Conservation (phyloP, 2,888 invertebrate species). For the Chironomus riparius region DNA sequence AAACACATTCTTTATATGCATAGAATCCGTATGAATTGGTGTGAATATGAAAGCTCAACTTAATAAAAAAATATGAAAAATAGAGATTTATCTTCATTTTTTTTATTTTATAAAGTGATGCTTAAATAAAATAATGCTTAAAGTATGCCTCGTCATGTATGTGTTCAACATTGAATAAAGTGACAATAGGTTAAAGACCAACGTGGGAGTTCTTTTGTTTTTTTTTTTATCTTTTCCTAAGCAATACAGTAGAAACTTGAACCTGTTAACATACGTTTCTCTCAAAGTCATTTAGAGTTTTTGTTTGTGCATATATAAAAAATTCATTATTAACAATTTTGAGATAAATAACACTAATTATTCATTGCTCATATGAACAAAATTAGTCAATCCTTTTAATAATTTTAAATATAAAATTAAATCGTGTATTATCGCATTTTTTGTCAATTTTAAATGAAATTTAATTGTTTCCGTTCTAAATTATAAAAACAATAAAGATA, state of each 20-base stretch:
- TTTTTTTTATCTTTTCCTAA: neutral
- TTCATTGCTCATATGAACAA: neutral
- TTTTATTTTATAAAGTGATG: neutral
- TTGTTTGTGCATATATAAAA: neutral
- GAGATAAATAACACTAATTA: no score
- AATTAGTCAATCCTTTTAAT: neutral
- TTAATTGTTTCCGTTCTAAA: constrained; percentile 16
- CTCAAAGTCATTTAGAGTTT: neutral
- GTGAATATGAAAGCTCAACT: no score
- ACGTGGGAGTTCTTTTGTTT: constrained; percentile 9
- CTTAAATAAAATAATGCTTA: neutral
- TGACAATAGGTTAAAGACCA: constrained; percentile 11
- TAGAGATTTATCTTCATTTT: no score
- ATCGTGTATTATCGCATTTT: no score
- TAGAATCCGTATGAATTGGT: no score
- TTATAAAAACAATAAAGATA: neutral
- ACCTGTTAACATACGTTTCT: neutral
- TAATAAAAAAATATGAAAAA: no score
- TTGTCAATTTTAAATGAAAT: neutral
- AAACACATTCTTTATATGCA: no score
- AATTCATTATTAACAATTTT: no score
- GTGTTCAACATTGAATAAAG: neutral
- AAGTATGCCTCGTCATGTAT: neutral
- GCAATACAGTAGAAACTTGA: neutral
- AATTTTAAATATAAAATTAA: neutral